Conservation (phyloP, 2,113 vertebrate genomes). For the Siphamia tubifer region DNA sequence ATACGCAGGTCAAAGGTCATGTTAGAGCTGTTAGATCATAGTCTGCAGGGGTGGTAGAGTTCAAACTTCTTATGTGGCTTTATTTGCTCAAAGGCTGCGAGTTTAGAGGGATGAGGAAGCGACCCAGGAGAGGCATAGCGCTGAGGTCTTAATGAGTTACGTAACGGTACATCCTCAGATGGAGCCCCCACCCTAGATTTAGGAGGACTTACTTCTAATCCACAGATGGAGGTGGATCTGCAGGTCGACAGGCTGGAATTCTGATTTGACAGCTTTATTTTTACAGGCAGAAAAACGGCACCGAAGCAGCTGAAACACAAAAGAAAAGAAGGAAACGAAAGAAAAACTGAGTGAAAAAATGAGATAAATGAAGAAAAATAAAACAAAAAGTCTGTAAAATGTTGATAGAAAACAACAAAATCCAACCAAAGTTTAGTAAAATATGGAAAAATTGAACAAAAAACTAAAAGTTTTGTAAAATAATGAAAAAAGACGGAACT, state of each 20-base stretch:
- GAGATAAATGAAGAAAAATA: too few species aligned
- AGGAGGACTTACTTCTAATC: slow-evolving; percentile 79
- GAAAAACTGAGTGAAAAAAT: neutral
- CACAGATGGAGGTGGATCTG: slow-evolving; percentile 75
- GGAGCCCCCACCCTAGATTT: slow-evolving; percentile 78
- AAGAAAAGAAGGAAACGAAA: slow-evolving; percentile 26
- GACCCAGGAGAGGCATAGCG: slow-evolving; percentile 64
- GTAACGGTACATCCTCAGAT: slow-evolving; percentile 78
- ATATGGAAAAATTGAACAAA: too few species aligned
- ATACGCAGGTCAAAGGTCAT: slow-evolving; percentile 56
- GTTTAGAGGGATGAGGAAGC: slow-evolving; percentile 71
- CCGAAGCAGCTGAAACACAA: too few species aligned
- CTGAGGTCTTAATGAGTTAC: slow-evolving; percentile 80
- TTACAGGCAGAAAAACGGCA: slow-evolving; percentile 53
- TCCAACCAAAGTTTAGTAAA: too few species aligned
- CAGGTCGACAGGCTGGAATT: slow-evolving; percentile 78
- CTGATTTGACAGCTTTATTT: slow-evolving; percentile 82
- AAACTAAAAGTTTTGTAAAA: too few species aligned
- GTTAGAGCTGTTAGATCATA: slow-evolving; percentile 56
- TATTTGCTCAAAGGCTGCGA: slow-evolving; percentile 77
- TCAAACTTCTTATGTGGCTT: slow-evolving; percentile 73
- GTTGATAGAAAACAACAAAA: too few species aligned
- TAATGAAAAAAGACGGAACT: too few species aligned
- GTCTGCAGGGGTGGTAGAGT: slow-evolving; percentile 71
- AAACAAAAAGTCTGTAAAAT: too few species aligned